Percentiles rank a stretch among this genome's conserved stretches.
Conservation (phyloP, 2,113 vertebrate genomes). For the Sinocyclocheilus grahami region DNA sequence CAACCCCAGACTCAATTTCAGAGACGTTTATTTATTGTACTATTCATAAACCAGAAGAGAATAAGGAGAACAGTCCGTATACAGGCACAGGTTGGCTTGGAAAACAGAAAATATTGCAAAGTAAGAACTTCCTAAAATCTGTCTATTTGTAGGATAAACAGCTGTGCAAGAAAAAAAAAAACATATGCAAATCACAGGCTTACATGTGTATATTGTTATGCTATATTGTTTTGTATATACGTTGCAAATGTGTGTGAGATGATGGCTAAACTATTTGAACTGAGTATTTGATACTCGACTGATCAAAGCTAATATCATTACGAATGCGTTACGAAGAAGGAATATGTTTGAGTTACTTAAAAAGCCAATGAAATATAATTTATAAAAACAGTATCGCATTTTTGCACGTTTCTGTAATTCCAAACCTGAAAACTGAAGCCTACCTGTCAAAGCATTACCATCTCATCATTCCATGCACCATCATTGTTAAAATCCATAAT, state of each 20-base stretch:
- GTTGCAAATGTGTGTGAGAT: neutral
- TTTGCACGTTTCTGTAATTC: conserved; percentile 36
- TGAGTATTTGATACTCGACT: conserved; percentile 10
- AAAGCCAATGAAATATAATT: conserved; percentile 48
- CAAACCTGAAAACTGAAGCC: conserved; percentile 43
- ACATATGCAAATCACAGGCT: conserved; percentile 21
- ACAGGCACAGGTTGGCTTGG: conserved; percentile 85
- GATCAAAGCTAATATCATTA: neutral
- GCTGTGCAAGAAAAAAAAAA: conserved; percentile 53
- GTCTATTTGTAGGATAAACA: conserved; percentile 35
- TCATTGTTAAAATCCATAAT: neutral
- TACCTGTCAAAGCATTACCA: conserved; percentile 22
- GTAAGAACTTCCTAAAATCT: conserved; percentile 69
- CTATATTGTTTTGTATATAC: conserved; percentile 24
- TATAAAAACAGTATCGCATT: conserved; percentile 17
- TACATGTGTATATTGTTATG: conserved; percentile 14
- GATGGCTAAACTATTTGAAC: conserved; percentile 5
- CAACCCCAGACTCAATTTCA: conserved; percentile 48
- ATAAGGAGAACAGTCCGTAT: conserved; percentile 89
- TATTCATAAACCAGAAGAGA: conserved; percentile 88
- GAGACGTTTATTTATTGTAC: conserved; percentile 76
- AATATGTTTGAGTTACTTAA: conserved; percentile 63
- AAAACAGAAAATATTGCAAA: conserved; percentile 76
- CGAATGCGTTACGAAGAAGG: neutral
- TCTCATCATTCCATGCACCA: neutral